Evolutionary conservation across 2,888 invertebrate species (phyloP).

Genomic region (Coecobrya sp.): DNA sequence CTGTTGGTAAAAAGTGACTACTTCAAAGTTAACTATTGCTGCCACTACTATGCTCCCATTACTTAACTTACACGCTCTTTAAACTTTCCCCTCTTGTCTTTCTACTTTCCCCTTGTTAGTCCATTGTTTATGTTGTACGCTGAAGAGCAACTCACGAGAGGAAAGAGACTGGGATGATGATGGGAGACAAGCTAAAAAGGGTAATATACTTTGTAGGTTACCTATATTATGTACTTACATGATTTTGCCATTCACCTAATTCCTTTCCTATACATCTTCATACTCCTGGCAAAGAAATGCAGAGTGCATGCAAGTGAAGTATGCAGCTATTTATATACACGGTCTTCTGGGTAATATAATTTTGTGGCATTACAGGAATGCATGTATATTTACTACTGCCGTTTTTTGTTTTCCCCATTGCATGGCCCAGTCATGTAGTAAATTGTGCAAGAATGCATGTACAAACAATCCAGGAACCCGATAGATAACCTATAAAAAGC

Average conservation of each 20-base stretch:
- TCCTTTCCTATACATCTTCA: background rate
- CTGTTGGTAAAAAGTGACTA: constrained; percentile 1
- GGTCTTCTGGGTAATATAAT: too few species aligned
- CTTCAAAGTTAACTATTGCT: constrained; percentile 26
- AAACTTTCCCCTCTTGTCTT: constrained; percentile 16
- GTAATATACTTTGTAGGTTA: constrained; percentile 11
- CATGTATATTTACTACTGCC: constrained; percentile 4
- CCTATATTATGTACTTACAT: constrained; percentile 7
- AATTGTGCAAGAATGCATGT: constrained; percentile 41
- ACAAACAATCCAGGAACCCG: constrained; percentile 12
- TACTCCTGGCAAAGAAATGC: constrained; percentile 20
- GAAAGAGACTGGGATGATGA: background rate
- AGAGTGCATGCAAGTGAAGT: constrained; percentile 19
- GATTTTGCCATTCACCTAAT: constrained; percentile 21
- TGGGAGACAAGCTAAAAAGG: background rate
- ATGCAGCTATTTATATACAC: background rate
- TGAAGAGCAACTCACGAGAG: background rate
- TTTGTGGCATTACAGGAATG: background rate
- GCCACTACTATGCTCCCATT: background rate
- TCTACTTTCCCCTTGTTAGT: background rate
- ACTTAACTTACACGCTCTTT: constrained; percentile 28
- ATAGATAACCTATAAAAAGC: constrained; percentile 32
- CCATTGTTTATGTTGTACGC: background rate
- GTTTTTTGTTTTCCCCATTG: background rate
- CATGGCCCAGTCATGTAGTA: constrained; percentile 45